Conservation (phyloP, 2,797 vertebrate genomes). For the Alcedo quadribrachys region DNA sequence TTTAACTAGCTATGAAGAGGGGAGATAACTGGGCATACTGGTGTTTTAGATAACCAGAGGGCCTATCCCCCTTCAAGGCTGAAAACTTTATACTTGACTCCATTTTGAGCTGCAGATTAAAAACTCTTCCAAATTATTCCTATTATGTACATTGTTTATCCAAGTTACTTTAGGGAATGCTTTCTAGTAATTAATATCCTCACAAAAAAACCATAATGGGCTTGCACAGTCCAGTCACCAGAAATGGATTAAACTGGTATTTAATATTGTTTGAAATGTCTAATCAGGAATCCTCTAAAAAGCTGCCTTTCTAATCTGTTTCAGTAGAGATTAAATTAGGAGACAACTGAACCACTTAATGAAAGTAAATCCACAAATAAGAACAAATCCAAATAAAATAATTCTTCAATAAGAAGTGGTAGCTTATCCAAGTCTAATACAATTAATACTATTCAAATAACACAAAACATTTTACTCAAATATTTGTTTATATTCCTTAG, state of each 20-base stretch:
- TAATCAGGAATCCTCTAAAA: conserved; percentile 24
- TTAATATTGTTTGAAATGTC: conserved; percentile 25
- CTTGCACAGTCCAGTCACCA: background rate
- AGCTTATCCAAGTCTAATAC: background rate
- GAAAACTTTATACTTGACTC: no score
- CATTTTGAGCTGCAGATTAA: background rate
- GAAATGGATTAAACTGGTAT: background rate
- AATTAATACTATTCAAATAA: conserved; percentile 7
- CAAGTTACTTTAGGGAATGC: background rate
- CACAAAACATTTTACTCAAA: background rate
- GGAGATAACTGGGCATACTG: no score
- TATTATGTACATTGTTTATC: background rate
- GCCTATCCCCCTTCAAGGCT: no score
- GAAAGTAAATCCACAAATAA: conserved; percentile 40
- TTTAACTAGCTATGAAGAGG: no score
- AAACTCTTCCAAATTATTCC: background rate
- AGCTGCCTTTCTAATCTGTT: background rate
- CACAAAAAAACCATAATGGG: background rate
- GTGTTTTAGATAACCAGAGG: no score
- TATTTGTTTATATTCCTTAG: background rate
- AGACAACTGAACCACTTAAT: conserved; percentile 13
- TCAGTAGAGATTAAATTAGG: conserved; percentile 36
- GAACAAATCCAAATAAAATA: conserved; percentile 26
- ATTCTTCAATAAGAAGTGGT: background rate
- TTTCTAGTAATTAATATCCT: background rate